Evolutionary conservation across 2,797 vertebrate genomes (phyloP).

Genomic region (Varecia variegata): DNA sequence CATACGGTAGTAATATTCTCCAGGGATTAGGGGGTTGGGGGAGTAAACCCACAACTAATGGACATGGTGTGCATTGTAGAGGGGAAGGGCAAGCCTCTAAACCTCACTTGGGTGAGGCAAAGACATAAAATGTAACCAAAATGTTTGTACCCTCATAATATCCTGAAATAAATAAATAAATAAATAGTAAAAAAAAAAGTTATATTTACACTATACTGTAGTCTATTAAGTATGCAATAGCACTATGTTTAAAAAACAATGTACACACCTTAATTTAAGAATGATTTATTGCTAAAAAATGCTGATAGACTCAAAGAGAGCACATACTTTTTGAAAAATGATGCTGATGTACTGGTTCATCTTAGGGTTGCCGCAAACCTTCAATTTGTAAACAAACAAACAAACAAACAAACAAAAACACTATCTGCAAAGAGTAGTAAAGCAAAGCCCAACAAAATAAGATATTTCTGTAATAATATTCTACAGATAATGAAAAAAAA

Average conservation of each 20-base stretch:
- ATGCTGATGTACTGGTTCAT: not conserved
- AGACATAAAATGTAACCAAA: too few relatives aligned
- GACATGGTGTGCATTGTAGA: too few relatives aligned
- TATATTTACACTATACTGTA: not conserved
- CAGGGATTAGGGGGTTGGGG: too few relatives aligned
- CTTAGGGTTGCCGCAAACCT: not conserved
- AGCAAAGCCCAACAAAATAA: not conserved
- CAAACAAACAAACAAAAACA: not conserved
- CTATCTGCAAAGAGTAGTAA: not conserved
- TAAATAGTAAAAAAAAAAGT: not conserved
- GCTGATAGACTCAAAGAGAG: not conserved
- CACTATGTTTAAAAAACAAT: not conserved
- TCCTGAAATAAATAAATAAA: too few relatives aligned
- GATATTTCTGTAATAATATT: not conserved
- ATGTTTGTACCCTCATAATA: too few relatives aligned
- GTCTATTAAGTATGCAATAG: not conserved
- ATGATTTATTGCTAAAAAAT: not conserved
- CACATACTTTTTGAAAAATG: not conserved
- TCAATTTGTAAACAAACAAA: not conserved
- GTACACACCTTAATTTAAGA: not conserved
- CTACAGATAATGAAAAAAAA: not conserved
- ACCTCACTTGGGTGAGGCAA: too few relatives aligned
- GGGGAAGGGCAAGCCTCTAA: too few relatives aligned
- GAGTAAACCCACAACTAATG: too few relatives aligned
- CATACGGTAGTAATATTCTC: too few relatives aligned